Conservation (phyloP, 2,797 vertebrate species). For the Poecile montanus region DNA sequence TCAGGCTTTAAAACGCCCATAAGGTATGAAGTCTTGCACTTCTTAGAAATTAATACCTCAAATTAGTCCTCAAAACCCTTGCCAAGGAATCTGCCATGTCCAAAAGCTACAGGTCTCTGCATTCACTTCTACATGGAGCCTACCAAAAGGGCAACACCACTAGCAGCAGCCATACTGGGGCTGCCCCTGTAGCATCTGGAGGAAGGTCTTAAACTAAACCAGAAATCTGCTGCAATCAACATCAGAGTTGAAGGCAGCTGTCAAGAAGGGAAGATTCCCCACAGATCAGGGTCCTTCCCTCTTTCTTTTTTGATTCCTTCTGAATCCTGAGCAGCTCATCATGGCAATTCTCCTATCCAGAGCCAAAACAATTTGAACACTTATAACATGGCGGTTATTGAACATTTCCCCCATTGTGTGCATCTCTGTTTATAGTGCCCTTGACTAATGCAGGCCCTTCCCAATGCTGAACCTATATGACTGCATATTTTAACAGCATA, state of each 20-base stretch:
- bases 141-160: background rate
- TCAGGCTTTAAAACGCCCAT: background rate
- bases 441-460: background rate
- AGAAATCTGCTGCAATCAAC: background rate
- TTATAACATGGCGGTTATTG: background rate
- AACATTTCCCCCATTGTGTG: background rate
- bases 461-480: conserved; percentile 33
- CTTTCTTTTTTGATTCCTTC: background rate
- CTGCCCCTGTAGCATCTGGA: background rate
- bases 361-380: background rate
- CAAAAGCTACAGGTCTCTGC: background rate
- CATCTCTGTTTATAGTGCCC: conserved; percentile 17
- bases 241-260: background rate
- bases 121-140: background rate
- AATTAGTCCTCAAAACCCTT: background rate
- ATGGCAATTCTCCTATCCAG: background rate
- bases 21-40: background rate
- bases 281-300: accelerated
- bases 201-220: background rate
- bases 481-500: conserved; percentile 46
- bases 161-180: background rate
- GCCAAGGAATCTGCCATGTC: background rate
- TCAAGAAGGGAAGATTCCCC: background rate
- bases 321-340: conserved; percentile 7
- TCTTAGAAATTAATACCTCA: background rate